Evolutionary conservation across 2,113 vertebrate species (phyloP), one percentile per base, ranked within the genome.

Genomic region (Alouatta palliata): DNA sequence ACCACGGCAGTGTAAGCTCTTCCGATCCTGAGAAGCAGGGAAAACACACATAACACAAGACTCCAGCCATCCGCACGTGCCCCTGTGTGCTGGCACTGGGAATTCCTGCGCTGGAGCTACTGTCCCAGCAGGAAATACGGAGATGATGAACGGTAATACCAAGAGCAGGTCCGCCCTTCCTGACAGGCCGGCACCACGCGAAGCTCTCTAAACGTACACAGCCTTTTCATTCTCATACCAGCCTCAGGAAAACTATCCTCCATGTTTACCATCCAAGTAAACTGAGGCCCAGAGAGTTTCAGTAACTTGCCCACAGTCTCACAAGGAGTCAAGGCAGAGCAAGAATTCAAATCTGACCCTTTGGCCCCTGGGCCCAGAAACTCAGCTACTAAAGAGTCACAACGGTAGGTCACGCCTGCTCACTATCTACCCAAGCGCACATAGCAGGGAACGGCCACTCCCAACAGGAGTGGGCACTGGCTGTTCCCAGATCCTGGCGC

Each of bases 181-280:
- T 0, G 19, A 32, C 9, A 13, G 52, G 49, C 71, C 32, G 0
- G 6, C 3, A 6, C 35, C 47, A 10, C 0, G 0, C 32, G 8
- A 9, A 7, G 81, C 32, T 2, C 25, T 17, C 27, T 0, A 40
- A 56, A 27, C 0, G 3, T 0, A 35, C 52, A 19, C 1, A 43
- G 1, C 8, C 87, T 47, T 37, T 35, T 30, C 7, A 5, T 16
- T 25, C 79, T 40, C 79, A 61, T 1, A 3, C 54, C 30, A 1
- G 27, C 61, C 40, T 32, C 3, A 1, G 70, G 25, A 88, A 85
- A n/a, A 2, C 0, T 2, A 17, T 3, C 37, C 37, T 30, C 73
- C 23, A 0, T 32, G 0, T 35, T 21, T 70, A 10, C 30, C 14
- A 7, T 30, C 3, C 0, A 2, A 14, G 37, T 70, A 17, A 47